Evolutionary conservation across 2,888 invertebrate genomes (phyloP).

Genomic region (Adineta ricciae): DNA sequence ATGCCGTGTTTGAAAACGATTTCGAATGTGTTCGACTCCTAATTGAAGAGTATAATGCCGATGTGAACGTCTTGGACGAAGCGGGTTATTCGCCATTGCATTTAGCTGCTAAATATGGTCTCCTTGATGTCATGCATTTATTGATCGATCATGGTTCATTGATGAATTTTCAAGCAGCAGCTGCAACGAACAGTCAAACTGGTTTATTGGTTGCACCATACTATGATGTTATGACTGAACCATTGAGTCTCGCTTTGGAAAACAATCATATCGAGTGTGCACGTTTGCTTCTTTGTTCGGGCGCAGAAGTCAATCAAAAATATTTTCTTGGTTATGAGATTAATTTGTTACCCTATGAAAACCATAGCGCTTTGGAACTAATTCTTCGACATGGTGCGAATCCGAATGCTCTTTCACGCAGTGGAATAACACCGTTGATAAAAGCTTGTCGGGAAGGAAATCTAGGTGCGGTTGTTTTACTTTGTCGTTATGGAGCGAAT

Average conservation of each 20-base stretch:
- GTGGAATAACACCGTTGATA: conserved; percentile 80
- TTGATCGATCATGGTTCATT: conserved; percentile 67
- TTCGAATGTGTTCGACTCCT: conserved; percentile 67
- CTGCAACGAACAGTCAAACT: conserved; percentile 53
- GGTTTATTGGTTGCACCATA: conserved; percentile 26
- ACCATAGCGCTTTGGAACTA: conserved; percentile 69
- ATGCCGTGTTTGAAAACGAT: conserved; percentile 75
- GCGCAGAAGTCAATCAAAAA: conserved; percentile 79
- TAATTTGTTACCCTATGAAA: conserved; percentile 67
- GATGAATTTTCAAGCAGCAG: conserved; percentile 63
- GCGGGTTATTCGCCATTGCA: conserved; percentile 83
- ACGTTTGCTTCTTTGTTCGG: conserved; percentile 64
- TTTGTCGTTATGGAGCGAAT: conserved; percentile 71
- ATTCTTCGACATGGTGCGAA: conserved; percentile 74
- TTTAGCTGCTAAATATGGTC: conserved; percentile 77
- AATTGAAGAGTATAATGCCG: conserved; percentile 58
- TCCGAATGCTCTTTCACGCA: conserved; percentile 73
- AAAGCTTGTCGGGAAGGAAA: conserved; percentile 62
- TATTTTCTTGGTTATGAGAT: conserved; percentile 83
- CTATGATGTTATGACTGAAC: conserved; percentile 59
- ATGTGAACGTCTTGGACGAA: conserved; percentile 62
- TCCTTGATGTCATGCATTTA: conserved; percentile 53
- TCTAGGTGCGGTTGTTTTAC: conserved; percentile 48
- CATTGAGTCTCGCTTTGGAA: conserved; percentile 73
- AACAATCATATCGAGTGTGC: conserved; percentile 65